These are phyloP conservation scores for Capitulum mitella DNA, from an alignment of 2,888 invertebrate genomes.

Conservation along the genomic window DNA sequence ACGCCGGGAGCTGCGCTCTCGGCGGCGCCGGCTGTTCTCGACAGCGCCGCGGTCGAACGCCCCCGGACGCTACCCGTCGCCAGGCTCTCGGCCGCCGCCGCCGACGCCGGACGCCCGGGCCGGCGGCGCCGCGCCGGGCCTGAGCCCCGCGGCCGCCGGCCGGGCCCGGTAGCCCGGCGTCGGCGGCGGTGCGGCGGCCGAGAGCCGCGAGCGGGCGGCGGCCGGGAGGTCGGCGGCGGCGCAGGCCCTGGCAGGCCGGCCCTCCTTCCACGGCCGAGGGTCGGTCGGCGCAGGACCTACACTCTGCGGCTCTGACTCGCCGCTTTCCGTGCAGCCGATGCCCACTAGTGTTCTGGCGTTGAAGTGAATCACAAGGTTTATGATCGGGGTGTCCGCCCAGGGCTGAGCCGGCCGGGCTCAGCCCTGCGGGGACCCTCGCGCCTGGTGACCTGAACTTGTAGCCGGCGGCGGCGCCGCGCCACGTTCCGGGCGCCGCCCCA, in stretches of 20 bases:
- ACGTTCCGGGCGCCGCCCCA: not conserved
- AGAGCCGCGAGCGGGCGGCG: not conserved
- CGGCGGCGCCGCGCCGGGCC: not conserved
- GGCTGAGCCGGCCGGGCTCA: conserved; percentile 1
- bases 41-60: not conserved
- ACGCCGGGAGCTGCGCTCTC: too few relatives aligned
- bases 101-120: not conserved
- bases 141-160: too few relatives aligned
- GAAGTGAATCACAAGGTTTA: conserved; percentile 23
- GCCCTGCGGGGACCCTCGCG: not conserved
- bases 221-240: not conserved
- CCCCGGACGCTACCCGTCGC: not conserved
- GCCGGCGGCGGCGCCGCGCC: too few relatives aligned
- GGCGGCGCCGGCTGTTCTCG: too few relatives aligned
- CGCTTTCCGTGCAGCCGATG: conserved; percentile 18
- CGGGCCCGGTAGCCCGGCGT: too few relatives aligned
- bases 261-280: conserved; percentile 8
- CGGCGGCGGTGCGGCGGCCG: not conserved
- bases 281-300: not conserved
- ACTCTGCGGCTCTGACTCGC: conserved; percentile 13
- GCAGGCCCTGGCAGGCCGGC: not conserved
- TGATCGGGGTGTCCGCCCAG: not conserved
- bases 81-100: not conserved
- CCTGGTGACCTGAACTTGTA: conserved; percentile 19
- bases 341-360: conserved; percentile 25